Evolutionary conservation across 2,888 invertebrate species (phyloP), one percentile per base, ranked within the genome.

Genomic region (Diarsia rubi): DNA sequence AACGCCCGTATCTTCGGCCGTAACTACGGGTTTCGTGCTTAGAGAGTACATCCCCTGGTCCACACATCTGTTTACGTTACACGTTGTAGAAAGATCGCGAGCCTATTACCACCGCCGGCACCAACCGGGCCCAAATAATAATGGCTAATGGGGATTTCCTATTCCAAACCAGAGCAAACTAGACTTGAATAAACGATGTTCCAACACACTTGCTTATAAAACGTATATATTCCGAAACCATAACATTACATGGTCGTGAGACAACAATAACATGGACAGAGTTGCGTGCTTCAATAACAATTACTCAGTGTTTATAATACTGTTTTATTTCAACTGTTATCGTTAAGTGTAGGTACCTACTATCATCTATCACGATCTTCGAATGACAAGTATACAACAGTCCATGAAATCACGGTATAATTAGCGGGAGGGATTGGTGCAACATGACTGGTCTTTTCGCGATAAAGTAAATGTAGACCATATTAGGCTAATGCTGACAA

Each of bases 281-380:
- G 73, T 87, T 79, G 82, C 81, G 75, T 89, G 83, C 81, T 81
- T 69, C 67, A 82, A 89, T 81, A 88, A 89, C 89, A 89, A 87
- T 86, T 84, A 83, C 75, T 76, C 75, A 65, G 73, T 86, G 81
- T 87, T 84, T 83, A 75, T 83, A 78, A 79, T 86, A 79, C 75
- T 75, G 80, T 78, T 77, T 82, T 66, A 83, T 76, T 80, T 64
- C 72, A 79, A 69, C 67, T 74, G 78, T 74, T 73, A 75, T 66
- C 49, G 75, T 68, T 49, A 69, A 69, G 49, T 59, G 24, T 68
- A n/a, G n/a, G n/a, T n/a, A n/a, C n/a, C n/a, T n/a, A 11, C 65
- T 82, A 83, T 74, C 71, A 83, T 74, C 71, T 64, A 66, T 77
- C 85, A 78, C 81, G 80, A 86, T 77, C 67, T 72, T 62, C 21